Percentiles rank a stretch among this genome's conserved stretches.
phyloP scores from a whole-genome alignment of 2,888 invertebrate genomes.

The Hydrotaea cyrtoneurina region DNA sequence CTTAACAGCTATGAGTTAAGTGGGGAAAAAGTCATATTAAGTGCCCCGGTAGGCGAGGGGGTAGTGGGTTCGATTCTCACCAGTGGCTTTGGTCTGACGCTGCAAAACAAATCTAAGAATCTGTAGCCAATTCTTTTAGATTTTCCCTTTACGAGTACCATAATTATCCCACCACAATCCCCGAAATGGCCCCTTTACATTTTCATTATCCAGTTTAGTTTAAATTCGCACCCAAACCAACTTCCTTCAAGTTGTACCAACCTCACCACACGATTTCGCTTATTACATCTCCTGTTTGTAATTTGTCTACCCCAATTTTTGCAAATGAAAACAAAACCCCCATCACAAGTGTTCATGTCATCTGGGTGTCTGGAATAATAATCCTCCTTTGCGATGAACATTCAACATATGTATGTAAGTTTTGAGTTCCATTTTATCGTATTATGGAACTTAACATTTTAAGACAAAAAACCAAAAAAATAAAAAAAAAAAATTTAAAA shows the following conservation, averaged over 20 bases:
- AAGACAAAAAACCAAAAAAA: conserved; percentile 10
- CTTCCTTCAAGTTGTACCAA: not conserved
- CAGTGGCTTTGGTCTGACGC: no score
- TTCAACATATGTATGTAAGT: conserved; percentile 33
- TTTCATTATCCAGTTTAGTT: not conserved
- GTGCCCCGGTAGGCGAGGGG: no score
- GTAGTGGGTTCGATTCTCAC: no score
- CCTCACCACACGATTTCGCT: not conserved
- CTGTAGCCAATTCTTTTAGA: no score
- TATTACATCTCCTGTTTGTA: conserved; percentile 41
- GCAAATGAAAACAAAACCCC: conserved; percentile 48
- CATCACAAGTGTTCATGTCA: conserved; percentile 53
- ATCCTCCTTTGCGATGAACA: conserved; percentile 49
- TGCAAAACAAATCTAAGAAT: no score
- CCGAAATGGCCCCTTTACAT: no score
- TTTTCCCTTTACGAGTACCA: no score
- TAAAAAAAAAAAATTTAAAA: conserved; percentile 34
- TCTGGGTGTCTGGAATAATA: conserved; percentile 57
- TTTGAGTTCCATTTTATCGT: no score
- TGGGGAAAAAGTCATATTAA: no score
- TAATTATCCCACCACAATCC: no score
- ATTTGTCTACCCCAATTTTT: conserved; percentile 63
- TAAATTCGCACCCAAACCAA: not conserved
- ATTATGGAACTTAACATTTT: not conserved
- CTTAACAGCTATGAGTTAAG: no score